Conservation (phyloP, 2,888 invertebrate genomes). For the Hermaeophaga mercurialis region DNA sequence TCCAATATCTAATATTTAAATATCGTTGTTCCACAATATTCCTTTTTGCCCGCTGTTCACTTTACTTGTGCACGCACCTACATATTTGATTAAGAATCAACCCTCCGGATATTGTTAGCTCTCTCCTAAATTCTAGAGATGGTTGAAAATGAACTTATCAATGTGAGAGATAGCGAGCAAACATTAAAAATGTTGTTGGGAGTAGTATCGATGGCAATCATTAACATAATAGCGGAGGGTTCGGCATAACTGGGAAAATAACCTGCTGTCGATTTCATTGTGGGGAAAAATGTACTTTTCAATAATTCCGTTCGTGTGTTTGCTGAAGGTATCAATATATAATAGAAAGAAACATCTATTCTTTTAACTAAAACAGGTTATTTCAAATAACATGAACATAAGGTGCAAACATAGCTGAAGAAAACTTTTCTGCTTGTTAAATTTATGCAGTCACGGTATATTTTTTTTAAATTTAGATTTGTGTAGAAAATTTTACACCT, state of each 20-base stretch:
- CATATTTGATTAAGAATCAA: no score
- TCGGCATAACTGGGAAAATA: slow-evolving; percentile 43
- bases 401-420: no score
- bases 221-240: slow-evolving; percentile 47
- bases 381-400: background rate
- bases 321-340: slow-evolving; percentile 24
- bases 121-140: slow-evolving; percentile 1
- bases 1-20: no score
- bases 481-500: no score
- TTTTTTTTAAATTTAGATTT: no score
- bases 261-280: slow-evolving; percentile 40
- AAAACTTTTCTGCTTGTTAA: no score
- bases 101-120: no score
- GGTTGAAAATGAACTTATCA: slow-evolving; percentile 37
- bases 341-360: slow-evolving; percentile 11
- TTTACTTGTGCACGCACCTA: no score
- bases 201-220: slow-evolving; percentile 49
- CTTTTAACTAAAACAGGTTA: background rate
- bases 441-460: no score
- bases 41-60: no score
- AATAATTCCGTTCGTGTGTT: slow-evolving; percentile 38
- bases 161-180: slow-evolving; percentile 41
- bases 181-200: slow-evolving; percentile 41
- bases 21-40: no score
- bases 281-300: slow-evolving; percentile 42